Percentiles rank a stretch among this genome's conserved stretches.
These are phyloP conservation scores for Harpagifer antarcticus DNA, from an alignment of 2,797 vertebrate genomes.

Conservation along the genomic window DNA sequence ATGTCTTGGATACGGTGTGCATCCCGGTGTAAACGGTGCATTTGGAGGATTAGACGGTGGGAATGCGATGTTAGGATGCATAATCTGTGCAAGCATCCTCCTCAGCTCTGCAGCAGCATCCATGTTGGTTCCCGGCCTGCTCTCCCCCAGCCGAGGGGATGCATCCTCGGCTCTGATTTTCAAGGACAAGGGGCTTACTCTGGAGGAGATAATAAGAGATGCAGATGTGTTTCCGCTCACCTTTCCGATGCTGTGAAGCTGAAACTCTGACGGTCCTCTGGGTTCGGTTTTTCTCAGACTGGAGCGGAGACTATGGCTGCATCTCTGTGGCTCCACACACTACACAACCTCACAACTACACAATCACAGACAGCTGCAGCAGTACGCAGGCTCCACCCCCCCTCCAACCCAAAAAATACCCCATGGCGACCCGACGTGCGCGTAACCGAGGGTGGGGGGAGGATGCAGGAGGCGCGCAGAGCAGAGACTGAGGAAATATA, in stretches of 20 bases:
- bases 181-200: slow-evolving; percentile 50
- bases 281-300: slow-evolving; percentile 43
- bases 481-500: no score
- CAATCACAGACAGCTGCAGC: slow-evolving; percentile 84
- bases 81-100: no score
- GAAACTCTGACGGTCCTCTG: slow-evolving; percentile 54
- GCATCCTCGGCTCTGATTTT: slow-evolving; percentile 64
- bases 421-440: slow-evolving; percentile 66
- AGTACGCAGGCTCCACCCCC: slow-evolving; percentile 68
- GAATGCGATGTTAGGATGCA: slow-evolving; percentile 41
- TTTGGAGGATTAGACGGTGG: slow-evolving; percentile 55
- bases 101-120: slow-evolving; percentile 68
- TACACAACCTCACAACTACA: slow-evolving; percentile 44
- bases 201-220: not conserved
- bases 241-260: slow-evolving; percentile 70
- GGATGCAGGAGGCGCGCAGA: slow-evolving; percentile 6
- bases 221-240: slow-evolving; percentile 64
- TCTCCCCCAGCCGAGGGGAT: slow-evolving; percentile 64
- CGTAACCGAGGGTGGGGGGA: slow-evolving; percentile 44
- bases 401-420: slow-evolving; percentile 28
- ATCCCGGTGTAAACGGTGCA: slow-evolving; percentile 31
- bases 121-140: slow-evolving; percentile 85
- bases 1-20: slow-evolving; percentile 2
- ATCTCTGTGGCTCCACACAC: slow-evolving; percentile 61
- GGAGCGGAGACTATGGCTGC: slow-evolving; percentile 79